Percentiles rank a stretch among this genome's conserved stretches.
phyloP scores from a whole-genome alignment of 2,797 vertebrate genomes.

The Alcedo atthis region DNA sequence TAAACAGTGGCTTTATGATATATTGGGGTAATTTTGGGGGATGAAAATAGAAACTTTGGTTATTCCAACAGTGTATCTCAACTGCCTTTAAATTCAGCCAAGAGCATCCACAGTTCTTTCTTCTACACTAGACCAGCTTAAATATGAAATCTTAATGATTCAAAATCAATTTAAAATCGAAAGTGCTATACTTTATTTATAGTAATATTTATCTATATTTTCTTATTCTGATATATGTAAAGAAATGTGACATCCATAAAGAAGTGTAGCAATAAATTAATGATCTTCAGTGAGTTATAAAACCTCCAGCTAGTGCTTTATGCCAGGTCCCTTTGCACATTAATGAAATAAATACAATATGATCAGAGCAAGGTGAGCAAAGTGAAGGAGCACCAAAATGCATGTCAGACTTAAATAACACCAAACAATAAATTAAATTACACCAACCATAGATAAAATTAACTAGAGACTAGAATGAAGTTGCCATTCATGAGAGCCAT shows the following conservation, averaged over 20 bases:
- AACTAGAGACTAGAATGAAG: not conserved
- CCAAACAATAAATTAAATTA: not conserved
- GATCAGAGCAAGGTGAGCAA: not conserved
- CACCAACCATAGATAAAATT: not conserved
- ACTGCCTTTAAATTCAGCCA: not conserved
- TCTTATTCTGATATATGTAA: not conserved
- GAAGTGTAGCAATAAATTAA: not conserved
- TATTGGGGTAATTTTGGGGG: not conserved
- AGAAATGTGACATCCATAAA: not conserved
- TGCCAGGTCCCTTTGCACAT: not conserved
- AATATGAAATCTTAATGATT: not conserved
- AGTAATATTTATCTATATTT: not conserved
- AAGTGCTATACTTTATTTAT: not conserved
- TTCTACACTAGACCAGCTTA: not conserved
- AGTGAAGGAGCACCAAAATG: not conserved
- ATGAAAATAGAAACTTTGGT: not conserved
- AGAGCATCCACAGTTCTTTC: not conserved
- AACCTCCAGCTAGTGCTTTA: not conserved
- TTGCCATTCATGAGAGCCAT: not conserved
- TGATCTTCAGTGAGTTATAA: not conserved
- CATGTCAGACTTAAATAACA: not conserved
- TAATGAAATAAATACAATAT: not conserved
- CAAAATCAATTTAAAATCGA: not conserved
- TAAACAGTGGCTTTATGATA: not conserved
- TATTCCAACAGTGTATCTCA: not conserved